A percentile compares a stretch with the other conserved stretches of the same genome.
These are phyloP conservation scores for Heliconius eleuchia DNA, from an alignment of 1,140 invertebrate species.

Conservation along the genomic window DNA sequence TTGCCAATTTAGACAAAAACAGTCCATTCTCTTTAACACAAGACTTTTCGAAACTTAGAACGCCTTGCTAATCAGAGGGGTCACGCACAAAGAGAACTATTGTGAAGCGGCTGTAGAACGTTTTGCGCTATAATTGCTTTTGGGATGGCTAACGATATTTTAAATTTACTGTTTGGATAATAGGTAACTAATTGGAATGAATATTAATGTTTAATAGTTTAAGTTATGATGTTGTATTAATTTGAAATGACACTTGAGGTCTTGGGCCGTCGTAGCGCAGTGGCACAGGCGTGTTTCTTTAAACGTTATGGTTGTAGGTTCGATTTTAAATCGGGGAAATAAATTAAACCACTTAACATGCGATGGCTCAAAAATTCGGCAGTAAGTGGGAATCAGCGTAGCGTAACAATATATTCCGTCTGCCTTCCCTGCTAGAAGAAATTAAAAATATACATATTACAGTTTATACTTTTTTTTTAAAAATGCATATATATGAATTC, in stretches of 20 bases:
- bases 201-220: neutral
- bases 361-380: too few relatives aligned
- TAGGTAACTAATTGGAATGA: neutral
- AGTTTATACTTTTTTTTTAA: too few relatives aligned
- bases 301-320: too few relatives aligned
- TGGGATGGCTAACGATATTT: slow-evolving; percentile 4
- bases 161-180: slow-evolving; percentile 2
- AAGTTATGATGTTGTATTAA: neutral
- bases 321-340: too few relatives aligned
- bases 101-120: slow-evolving; percentile 37
- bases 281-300: neutral
- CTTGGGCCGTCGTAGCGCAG: neutral
- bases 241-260: too few relatives aligned
- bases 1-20: slow-evolving; percentile 35
- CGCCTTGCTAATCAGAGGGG: slow-evolving; percentile 44
- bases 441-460: too few relatives aligned
- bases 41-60: slow-evolving; percentile 49
- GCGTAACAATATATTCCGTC: too few relatives aligned
- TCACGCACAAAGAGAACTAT: slow-evolving; percentile 41
- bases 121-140: slow-evolving; percentile 39
- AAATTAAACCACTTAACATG: too few relatives aligned
- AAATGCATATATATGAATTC: too few relatives aligned
- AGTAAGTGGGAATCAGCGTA: too few relatives aligned
- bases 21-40: slow-evolving; percentile 39
- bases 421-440: too few relatives aligned